Evolutionary conservation across 2,888 invertebrate genomes (phyloP), one percentile per base, ranked within the genome.

Genomic region (Hirtodrosophila histrioides): DNA sequence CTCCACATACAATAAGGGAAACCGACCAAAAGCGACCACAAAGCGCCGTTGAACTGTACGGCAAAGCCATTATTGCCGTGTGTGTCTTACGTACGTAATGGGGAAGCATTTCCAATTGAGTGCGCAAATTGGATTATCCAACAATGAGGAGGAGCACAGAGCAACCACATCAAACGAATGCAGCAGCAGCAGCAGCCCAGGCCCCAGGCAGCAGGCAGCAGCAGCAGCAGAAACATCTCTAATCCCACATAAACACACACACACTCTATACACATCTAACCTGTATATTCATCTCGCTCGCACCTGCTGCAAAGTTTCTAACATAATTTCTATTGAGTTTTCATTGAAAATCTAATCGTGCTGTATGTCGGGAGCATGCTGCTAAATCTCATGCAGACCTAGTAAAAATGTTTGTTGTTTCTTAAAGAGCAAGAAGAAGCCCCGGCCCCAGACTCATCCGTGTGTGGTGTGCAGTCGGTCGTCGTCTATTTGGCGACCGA

Each of bases 401-500:
- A 89, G 84, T 91, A 90, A 79, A 89, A 91, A 91, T 91, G 91
- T 91, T 91, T 91, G 91, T 91, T 91, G 90, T 90, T 89, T 89
- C 87, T 90, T 86, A 89, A 90, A 89, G 88, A 88, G 83, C 82
- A 83, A 85, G 82, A 79, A 78, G 79, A 79, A 77, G 87, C 76
- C 86, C 77, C 75, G 55, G 64, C 69, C 64, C 46, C 62, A 64
- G 58, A 37, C 55, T 57, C 55, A 39, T 6, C 40, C 11, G 24
- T 41, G 29, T 49, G 54, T 66, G 60, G 12, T 54, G 64, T 44
- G 44, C 27, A 9, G 29, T 50, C 17, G 49, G 41, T 43, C n/a
- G 40, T 11, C 12, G 62, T 63, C 49, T 64, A 60, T 60, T 60
- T 53, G 41, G 58, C 63, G 46, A 61, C 51, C 27, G 17, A 64